A percentile compares a stretch with the other conserved stretches of the same genome.
Evolutionary conservation across 2,797 vertebrate genomes (phyloP).

Genomic region (Syndactyla subalaris): DNA sequence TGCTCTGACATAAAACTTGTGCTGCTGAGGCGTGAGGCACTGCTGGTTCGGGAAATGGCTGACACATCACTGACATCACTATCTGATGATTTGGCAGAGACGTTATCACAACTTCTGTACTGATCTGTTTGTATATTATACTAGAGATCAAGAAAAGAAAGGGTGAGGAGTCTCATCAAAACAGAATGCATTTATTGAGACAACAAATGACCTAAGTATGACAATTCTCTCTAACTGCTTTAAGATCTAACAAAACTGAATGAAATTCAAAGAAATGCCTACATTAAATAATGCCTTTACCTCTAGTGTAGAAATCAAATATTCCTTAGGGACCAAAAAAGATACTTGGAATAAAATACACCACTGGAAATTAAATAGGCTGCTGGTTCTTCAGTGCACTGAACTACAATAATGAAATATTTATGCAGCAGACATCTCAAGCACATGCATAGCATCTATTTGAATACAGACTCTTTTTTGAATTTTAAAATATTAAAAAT

Average conservation of each 20-base stretch:
- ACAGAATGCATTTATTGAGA: background rate
- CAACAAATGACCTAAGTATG: background rate
- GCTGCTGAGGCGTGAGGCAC: slow-evolving; percentile 98
- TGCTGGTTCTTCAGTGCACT: background rate
- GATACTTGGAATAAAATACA: background rate
- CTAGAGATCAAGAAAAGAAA: slow-evolving; percentile 78
- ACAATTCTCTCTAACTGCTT: background rate
- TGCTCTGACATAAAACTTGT: slow-evolving; percentile 98
- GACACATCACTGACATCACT: slow-evolving; percentile 96
- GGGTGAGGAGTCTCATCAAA: slow-evolving; percentile 59
- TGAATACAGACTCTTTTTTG: background rate
- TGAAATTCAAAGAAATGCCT: background rate
- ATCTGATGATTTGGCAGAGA: slow-evolving; percentile 95
- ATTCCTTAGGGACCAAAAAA: background rate
- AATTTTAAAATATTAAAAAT: background rate
- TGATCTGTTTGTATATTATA: slow-evolving; percentile 90
- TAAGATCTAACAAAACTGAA: background rate
- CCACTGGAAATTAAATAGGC: background rate
- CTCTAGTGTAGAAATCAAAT: background rate
- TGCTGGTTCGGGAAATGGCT: slow-evolving; percentile 95
- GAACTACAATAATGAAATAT: background rate
- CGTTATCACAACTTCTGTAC: slow-evolving; percentile 94
- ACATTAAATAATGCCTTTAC: background rate
- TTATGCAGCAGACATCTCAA: background rate
- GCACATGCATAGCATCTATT: background rate